Evolutionary conservation across 92 coral and sea anemone genomes (phyloP), one percentile per base, ranked within the genome.

Genomic region (Porites divaricata): DNA sequence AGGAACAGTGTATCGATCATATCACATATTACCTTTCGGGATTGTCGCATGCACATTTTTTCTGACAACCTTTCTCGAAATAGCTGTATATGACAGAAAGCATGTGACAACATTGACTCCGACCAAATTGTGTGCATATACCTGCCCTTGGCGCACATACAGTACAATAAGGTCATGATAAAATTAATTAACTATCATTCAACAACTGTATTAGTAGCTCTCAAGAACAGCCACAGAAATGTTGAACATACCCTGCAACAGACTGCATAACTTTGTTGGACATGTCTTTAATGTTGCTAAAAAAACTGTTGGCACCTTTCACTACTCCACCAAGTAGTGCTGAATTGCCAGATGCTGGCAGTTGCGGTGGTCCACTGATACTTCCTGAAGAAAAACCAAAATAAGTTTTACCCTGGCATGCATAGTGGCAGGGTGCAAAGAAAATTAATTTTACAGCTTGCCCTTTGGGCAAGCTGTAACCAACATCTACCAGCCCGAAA

Each of bases 181-280:
- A 35, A 35, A 35, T 35, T 35, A 35, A 35, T 35, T 6, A 35
- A 35, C 45, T 35, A 35, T 35, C 45, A 61, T 61, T 61, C 21
- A 61, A 61, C 8, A 6, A 6, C 19, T 20, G 8, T 61, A 7
- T 14, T 61, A 61, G 4, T 57, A 70, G 17, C 20, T n/a, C 8
- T 6, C 49, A 12, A 4, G 45, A 35, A 35, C 45, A 35, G 45
- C 45, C 7, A 25, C 3, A 25, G n/a, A 1, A 45, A 63, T 1
- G 28, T 11, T 11, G 25, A 17, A 6, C 98, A 90, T 50, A 96
- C 99, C 99, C 99, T 79, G 99, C 99, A 1, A 96, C 97, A 63
- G 99, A 96, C 79, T 96, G 99, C 66, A 96, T 93, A 28, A 96
- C 94, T 70, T 96, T 96, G 89, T 88, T 96, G 24, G 99, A 96